phyloP scores from a whole-genome alignment of 2,888 invertebrate species.

The Scaptomyza flava region DNA sequence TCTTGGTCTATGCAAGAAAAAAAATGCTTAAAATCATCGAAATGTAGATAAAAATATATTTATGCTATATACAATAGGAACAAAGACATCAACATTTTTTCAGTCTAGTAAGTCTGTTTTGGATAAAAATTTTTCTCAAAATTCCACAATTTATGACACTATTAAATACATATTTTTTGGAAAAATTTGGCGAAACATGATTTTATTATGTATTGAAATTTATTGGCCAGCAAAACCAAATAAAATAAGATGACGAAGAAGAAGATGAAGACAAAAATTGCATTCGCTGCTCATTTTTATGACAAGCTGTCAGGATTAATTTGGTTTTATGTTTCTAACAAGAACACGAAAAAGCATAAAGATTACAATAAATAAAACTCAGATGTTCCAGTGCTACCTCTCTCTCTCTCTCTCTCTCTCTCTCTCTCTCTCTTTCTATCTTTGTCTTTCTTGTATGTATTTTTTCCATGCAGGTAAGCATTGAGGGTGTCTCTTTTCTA shows the following conservation, averaged over 20 bases:
- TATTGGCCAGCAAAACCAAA: slow-evolving; percentile 18
- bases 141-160: not conserved
- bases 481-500: too few species aligned
- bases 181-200: slow-evolving; percentile 9
- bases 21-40: too few species aligned
- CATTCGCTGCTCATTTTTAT: slow-evolving; percentile 45
- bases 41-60: too few species aligned
- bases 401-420: not conserved
- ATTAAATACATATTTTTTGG: not conserved
- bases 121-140: too few species aligned
- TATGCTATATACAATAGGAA: too few species aligned
- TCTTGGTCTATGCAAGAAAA: too few species aligned
- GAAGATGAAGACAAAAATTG: not conserved
- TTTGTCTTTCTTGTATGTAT: slow-evolving; percentile 21
- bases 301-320: slow-evolving; percentile 62
- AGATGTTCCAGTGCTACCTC: slow-evolving; percentile 16
- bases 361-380: slow-evolving; percentile 17
- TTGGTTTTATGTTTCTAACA: slow-evolving; percentile 51
- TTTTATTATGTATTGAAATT: slow-evolving; percentile 35
- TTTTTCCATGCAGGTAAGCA: slow-evolving; percentile 52
- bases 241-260: not conserved
- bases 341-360: not conserved
- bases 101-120: too few species aligned
- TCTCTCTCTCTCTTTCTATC: not conserved
- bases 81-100: not conserved